A percentile compares a stretch with the other conserved stretches of the same genome.
Evolutionary conservation across 1,140 invertebrate species (phyloP).

Genomic region (Formica exsecta): DNA sequence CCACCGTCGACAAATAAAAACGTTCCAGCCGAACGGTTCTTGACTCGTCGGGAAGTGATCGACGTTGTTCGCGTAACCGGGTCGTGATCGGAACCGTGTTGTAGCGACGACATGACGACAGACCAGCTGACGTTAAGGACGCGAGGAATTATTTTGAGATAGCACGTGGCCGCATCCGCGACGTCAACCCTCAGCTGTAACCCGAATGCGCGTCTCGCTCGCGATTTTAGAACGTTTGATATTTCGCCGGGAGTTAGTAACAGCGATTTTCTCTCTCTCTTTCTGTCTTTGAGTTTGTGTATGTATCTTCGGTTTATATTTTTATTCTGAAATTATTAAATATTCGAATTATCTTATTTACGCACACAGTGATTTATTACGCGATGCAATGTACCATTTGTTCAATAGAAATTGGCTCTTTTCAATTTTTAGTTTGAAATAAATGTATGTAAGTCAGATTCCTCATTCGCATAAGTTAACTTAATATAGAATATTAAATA

Average conservation of each 20-base stretch:
- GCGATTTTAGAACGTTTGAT: neutral
- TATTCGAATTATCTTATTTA: too few species aligned
- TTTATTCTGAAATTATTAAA: too few species aligned
- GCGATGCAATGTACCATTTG: too few species aligned
- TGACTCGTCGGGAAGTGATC: neutral
- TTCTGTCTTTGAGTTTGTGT: too few species aligned
- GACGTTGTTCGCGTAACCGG: conserved; percentile 60
- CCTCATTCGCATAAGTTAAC: too few species aligned
- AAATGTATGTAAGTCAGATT: too few species aligned
- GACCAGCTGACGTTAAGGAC: conserved; percentile 38
- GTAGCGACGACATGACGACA: conserved; percentile 20
- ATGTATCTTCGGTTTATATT: too few species aligned
- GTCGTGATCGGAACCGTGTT: conserved; percentile 63
- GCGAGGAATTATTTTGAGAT: conserved; percentile 67
- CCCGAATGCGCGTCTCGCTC: neutral
- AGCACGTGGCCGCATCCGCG: conserved; percentile 51
- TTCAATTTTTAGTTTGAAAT: too few species aligned
- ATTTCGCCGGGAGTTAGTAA: neutral
- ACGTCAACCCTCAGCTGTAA: conserved; percentile 29
- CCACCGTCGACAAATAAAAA: conserved; percentile 16
- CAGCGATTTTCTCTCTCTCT: neutral
- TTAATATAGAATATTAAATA: too few species aligned
- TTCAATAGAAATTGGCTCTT: too few species aligned
- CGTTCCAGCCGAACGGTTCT: neutral
- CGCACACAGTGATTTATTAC: too few species aligned